phyloP scores from a whole-genome alignment of 2,113 vertebrate genomes.

The Pterophyllum scalare region DNA sequence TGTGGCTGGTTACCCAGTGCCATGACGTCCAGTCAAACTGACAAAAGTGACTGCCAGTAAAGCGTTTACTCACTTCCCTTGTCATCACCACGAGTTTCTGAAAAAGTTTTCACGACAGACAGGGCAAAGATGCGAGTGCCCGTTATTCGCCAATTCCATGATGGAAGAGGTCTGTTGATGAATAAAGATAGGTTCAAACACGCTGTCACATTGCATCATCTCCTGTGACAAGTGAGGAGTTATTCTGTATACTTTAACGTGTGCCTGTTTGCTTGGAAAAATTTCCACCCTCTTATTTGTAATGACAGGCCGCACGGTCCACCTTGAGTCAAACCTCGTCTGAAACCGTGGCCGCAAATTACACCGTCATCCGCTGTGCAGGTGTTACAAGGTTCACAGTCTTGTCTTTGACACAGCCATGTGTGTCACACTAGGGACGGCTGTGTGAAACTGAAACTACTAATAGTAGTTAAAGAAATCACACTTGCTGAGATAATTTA shows the following conservation, averaged over 20 bases:
- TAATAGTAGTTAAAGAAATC: neutral
- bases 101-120: constrained; percentile 5
- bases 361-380: constrained; percentile 16
- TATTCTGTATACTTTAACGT: neutral
- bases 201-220: neutral
- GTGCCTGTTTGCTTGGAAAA: neutral
- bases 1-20: constrained; percentile 34
- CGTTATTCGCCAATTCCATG: neutral
- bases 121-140: neutral
- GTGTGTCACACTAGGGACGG: neutral
- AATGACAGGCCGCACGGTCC: constrained; percentile 30
- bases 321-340: constrained; percentile 34
- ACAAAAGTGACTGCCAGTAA: constrained; percentile 49
- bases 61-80: constrained; percentile 67
- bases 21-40: constrained; percentile 51
- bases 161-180: neutral
- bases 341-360: constrained; percentile 46
- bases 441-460: neutral
- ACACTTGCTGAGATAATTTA: too few species aligned
- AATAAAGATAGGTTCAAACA: neutral
- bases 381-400: constrained; percentile 34
- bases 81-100: constrained; percentile 30
- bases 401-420: neutral
- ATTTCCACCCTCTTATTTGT: constrained; percentile 18
- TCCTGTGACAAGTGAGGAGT: neutral